Base-by-base conservation (phyloP, 2,113 vertebrate species). In the Rhineura floridana region DNA sequence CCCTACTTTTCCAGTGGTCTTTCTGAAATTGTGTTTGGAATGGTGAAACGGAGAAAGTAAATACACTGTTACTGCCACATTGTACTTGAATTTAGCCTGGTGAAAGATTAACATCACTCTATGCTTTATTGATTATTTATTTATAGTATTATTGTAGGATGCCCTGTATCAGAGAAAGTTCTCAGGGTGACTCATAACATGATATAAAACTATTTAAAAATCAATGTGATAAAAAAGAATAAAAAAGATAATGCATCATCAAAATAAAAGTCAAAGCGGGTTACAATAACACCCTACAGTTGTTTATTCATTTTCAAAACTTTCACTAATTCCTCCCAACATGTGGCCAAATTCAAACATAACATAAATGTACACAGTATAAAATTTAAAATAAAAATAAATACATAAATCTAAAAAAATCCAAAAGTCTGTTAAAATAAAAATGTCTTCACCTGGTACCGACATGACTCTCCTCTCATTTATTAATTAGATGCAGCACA, bases 1-100 rank as follows among this genome's bases (percentile, higher is more conserved):
- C 4, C 17, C 21, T 46, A 3, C 11, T 23, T 33, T 83, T 52
- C 72, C 28, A 81, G 0, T 83, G 73, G 90, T 46, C 81, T 87
- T 30, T 2, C 9, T 85, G 84, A 90, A 93, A 76, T 69, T 5
- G 11, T 0, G 13, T 59, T 84, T 87, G 88, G 84, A 73, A 78
- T 33, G 62, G 73, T 83, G 84, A 6, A 52, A 85, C 77, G 6
- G 0, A 59, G 55, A 59, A 59, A 59, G 55, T 59, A 59, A 59
- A 19, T 19, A 21, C 10, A 10, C 15, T 90, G 36, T 46, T 83
- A 7, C 62, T 67, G 76, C 17, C 63, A 81, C 52, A 0, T 0
- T 50, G 13, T 23, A 69, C 28, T 88, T 88, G 28, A 50, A 23
- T 65, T 17, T 2, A 42, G 11, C 19, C 15, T 17, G 28, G 28